Evolutionary conservation across 2,797 vertebrate genomes (phyloP).

Genomic region (Rhynchotus rufescens): DNA sequence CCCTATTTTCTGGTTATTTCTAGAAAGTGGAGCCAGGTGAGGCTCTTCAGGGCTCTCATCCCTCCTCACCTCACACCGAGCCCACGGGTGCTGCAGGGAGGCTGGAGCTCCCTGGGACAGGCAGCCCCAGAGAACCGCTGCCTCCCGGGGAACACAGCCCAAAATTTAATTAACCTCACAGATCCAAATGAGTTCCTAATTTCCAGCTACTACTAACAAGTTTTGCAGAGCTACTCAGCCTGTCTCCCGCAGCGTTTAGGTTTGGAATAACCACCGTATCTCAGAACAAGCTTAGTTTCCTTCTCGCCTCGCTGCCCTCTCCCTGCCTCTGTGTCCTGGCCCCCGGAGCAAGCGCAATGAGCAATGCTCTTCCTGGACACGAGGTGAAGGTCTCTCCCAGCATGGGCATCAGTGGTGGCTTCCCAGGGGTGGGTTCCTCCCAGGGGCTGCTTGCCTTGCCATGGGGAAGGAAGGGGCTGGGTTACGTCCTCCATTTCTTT

Average conservation of each 20-base stretch:
- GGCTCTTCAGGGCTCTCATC: background rate
- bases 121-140: background rate
- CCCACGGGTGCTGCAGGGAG: background rate
- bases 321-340: background rate
- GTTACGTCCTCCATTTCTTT: background rate
- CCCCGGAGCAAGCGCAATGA: background rate
- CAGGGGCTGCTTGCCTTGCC: background rate
- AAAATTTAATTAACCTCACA: conserved; percentile 52
- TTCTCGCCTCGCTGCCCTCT: background rate
- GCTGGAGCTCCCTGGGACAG: background rate
- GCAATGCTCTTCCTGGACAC: background rate
- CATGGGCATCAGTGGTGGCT: background rate
- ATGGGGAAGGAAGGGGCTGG: background rate
- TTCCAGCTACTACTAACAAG: conserved; percentile 13
- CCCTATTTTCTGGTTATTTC: background rate
- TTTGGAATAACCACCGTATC: background rate
- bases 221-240: background rate
- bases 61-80: background rate
- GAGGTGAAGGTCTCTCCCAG: background rate
- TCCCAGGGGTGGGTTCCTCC: too few relatives aligned
- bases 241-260: background rate
- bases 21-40: background rate
- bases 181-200: conserved; percentile 27
- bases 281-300: background rate
- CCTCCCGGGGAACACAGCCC: background rate